phyloP scores from a whole-genome alignment of 2,888 invertebrate species.

The Elmis aenea region DNA sequence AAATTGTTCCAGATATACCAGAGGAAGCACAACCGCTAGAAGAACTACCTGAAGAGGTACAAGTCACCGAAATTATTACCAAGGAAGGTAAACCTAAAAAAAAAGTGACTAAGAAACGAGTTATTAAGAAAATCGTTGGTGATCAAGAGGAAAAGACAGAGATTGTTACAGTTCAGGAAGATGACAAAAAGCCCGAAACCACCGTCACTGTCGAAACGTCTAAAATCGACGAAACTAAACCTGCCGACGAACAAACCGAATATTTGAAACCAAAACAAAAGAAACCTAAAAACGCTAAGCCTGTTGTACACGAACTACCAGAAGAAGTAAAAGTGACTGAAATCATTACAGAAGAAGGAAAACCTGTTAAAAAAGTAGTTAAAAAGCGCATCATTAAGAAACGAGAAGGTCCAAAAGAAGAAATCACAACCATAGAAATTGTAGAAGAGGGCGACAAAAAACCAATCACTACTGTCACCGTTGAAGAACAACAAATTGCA shows the following conservation, averaged over 20 bases:
- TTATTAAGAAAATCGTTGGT: slow-evolving; percentile 13
- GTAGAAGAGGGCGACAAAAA: slow-evolving; percentile 45
- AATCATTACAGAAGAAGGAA: slow-evolving; percentile 27
- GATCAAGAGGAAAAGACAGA: slow-evolving; percentile 33
- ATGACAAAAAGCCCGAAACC: slow-evolving; percentile 39
- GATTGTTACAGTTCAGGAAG: slow-evolving; percentile 40
- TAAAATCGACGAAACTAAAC: slow-evolving; percentile 26
- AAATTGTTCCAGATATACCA: too few relatives aligned
- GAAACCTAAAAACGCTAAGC: slow-evolving; percentile 5
- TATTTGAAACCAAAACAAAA: slow-evolving; percentile 23
- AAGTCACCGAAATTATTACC: slow-evolving; percentile 28
- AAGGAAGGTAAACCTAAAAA: slow-evolving; percentile 32
- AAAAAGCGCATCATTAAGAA: slow-evolving; percentile 40
- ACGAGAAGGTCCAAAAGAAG: slow-evolving; percentile 45
- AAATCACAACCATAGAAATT: slow-evolving; percentile 47
- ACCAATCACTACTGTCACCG: slow-evolving; percentile 34
- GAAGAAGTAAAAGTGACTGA: slow-evolving; percentile 28
- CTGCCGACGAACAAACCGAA: too few relatives aligned
- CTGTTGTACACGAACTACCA: slow-evolving; percentile 10
- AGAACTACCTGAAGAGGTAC: slow-evolving; percentile 29
- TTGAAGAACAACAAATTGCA: slow-evolving; percentile 26
- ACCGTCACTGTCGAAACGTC: slow-evolving; percentile 37
- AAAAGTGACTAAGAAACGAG: slow-evolving; percentile 34
- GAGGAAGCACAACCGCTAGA: too few relatives aligned
- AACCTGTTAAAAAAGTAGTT: slow-evolving; percentile 29